These are phyloP conservation scores for Ophioninae sp. DNA, from an alignment of 2,888 invertebrate species.

Conservation along the genomic window DNA sequence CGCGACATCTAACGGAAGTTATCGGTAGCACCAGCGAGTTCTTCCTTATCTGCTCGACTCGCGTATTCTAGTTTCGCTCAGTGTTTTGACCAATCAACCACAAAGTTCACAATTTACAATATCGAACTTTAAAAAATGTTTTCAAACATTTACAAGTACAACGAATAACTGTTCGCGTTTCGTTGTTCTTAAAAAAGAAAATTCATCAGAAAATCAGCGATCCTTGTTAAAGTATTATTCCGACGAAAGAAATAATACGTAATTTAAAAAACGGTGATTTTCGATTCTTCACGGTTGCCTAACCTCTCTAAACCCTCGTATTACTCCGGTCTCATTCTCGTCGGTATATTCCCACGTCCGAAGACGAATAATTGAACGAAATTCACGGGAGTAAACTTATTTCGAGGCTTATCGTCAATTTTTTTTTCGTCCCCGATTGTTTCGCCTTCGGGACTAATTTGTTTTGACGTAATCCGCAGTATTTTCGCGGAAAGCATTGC, in stretches of 20 bases:
- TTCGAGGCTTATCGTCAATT: neutral
- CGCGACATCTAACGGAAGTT: too few species aligned
- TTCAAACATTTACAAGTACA: too few species aligned
- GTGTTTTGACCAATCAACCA: too few species aligned
- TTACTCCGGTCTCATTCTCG: constrained; percentile 1
- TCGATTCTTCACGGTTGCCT: neutral
- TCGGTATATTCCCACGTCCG: constrained; percentile 16
- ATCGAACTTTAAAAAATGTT: too few species aligned
- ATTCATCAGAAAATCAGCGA: neutral
- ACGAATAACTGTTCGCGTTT: too few species aligned
- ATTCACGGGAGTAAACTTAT: constrained; percentile 12
- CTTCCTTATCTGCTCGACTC: too few species aligned
- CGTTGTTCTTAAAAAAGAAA: too few species aligned
- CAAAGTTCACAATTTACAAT: too few species aligned
- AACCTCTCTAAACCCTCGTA: neutral
- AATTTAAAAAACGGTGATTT: neutral
- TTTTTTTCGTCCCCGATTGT: neutral
- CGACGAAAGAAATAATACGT: constrained; percentile 1
- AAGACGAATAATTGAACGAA: constrained; percentile 21
- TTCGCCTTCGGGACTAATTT: constrained; percentile 25
- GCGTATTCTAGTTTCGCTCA: too few species aligned
- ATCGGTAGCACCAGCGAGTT: too few species aligned
- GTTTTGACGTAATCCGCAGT: constrained; percentile 17
- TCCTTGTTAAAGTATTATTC: neutral
- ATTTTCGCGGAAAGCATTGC: constrained; percentile 31